Conservation (phyloP, 1,140 invertebrate genomes). For the Achatina immaculata region DNA sequence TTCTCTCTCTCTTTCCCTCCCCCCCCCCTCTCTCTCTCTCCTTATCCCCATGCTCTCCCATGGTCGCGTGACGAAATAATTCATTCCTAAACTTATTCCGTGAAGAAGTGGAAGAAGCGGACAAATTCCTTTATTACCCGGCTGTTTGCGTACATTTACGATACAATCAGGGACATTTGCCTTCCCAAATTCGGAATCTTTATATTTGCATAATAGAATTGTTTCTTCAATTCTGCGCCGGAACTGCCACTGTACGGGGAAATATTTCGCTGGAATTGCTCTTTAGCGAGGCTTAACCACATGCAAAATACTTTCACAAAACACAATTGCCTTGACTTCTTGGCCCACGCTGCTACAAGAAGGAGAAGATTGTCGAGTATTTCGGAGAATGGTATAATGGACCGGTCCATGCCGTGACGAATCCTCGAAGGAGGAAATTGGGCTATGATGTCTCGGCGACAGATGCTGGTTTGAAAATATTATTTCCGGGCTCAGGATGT, state of each 20-base stretch:
- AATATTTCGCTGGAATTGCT: slow-evolving; percentile 36
- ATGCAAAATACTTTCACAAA: slow-evolving; percentile 34
- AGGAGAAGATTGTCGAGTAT: background rate
- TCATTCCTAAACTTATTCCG: slow-evolving; percentile 13
- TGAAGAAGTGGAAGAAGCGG: background rate
- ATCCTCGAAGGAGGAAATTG: background rate
- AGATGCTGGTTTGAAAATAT: slow-evolving; percentile 30
- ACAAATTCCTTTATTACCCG: slow-evolving; percentile 27
- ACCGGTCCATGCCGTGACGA: background rate
- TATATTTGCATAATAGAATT: slow-evolving; percentile 39
- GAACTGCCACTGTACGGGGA: slow-evolving; percentile 14
- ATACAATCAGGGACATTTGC: slow-evolving; percentile 29
- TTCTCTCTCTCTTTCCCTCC: slow-evolving; percentile 24
- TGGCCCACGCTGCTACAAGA: slow-evolving; percentile 1
- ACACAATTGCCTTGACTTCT: slow-evolving; percentile 36
- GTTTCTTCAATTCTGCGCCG: slow-evolving; percentile 36
- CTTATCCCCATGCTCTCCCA: background rate
- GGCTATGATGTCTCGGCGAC: background rate
- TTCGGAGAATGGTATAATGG: background rate
- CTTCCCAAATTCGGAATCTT: slow-evolving; percentile 19
- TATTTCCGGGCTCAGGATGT: slow-evolving; percentile 11
- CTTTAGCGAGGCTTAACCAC: slow-evolving; percentile 22
- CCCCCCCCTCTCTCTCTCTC: slow-evolving; percentile 7
- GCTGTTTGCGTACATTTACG: slow-evolving; percentile 28
- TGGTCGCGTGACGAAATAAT: slow-evolving; percentile 23